Base-by-base conservation (phyloP, 2,797 vertebrate species). In the Hephaestus fuliginosus region DNA sequence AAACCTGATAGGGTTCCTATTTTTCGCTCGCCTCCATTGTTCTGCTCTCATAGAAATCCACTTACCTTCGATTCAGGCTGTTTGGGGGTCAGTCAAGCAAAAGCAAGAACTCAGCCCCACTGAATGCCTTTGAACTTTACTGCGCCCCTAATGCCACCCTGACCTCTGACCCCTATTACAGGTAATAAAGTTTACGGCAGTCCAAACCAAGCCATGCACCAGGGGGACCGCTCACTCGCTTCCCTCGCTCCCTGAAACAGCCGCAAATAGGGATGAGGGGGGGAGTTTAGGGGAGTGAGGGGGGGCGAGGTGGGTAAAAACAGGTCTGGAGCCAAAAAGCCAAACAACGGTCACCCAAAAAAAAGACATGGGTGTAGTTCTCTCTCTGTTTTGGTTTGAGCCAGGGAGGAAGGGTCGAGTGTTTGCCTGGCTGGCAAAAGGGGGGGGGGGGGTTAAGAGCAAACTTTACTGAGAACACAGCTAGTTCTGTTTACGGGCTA, bases 171-270 rank as follows among this genome's bases (percentile, higher is more conserved):
- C 97, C 96, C 97, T 97, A 97, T 97, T 97, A 97, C 97, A 98
- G 97, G 97, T 98, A 97, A 98, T 98, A 98, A 98, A 98, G 96
- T 98, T 98, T 97, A 98, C 96, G 95, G 97, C 97, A 97, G 96
- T 97, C 97, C 96, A 98, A 97, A 97, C 97, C 97, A 98, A 98
- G 96, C 97, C 97, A 96, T 97, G 96, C 96, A 98, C 97, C 96
- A 94, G 96, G 95, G 96, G 96, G 88, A 92, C 94, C 91, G 92
- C 95, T 96, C 95, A 88, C 90, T 95, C 84, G 30, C 74, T 83
- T 70, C 90, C 80, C 86, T 81, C 60, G 14, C 87, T 84, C 88
- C 83, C 85, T 60, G 43, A 94, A 95, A 96, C 95, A 94, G 92
- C 93, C 90, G 46, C 91, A 93, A 92, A 91, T 89, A 87, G 88